phyloP scores from a whole-genome alignment of 2,797 vertebrate genomes.

The Pseudochromis fuscus region DNA sequence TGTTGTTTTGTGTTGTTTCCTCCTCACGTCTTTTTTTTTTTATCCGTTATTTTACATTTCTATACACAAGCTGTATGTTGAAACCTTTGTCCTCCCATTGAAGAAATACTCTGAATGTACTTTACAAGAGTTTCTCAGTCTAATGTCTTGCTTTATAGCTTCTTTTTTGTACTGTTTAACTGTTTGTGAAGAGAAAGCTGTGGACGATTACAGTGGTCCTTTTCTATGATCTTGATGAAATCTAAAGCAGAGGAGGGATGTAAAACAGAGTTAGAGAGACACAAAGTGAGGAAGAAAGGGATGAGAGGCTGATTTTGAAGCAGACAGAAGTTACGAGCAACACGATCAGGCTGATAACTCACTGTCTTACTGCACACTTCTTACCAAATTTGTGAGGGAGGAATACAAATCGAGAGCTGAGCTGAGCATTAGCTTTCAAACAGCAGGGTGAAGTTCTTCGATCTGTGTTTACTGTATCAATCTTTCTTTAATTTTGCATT shows the following conservation, averaged over 20 bases:
- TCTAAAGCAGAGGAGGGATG: conserved; percentile 13
- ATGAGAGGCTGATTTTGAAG: conserved; percentile 20
- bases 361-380: conserved; percentile 24
- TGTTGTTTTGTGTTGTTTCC: conserved; percentile 73
- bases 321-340: conserved; percentile 15
- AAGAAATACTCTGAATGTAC: conserved; percentile 70
- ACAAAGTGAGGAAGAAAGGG: neutral
- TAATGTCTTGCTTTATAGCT: conserved; percentile 61
- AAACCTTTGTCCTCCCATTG: conserved; percentile 38
- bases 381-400: conserved; percentile 21
- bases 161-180: conserved; percentile 51
- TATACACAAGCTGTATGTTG: conserved; percentile 58
- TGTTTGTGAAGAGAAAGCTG: conserved; percentile 38
- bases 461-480: conserved; percentile 86
- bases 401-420: conserved; percentile 29
- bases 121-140: conserved; percentile 52
- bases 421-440: conserved; percentile 72
- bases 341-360: conserved; percentile 1
- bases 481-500: conserved; percentile 91
- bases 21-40: too few relatives aligned
- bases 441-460: conserved; percentile 76
- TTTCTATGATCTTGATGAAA: conserved; percentile 27
- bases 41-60: too few relatives aligned
- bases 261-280: conserved; percentile 28
- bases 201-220: conserved; percentile 33